Conservation (phyloP, 2,113 vertebrate genomes). For the Puntigrus tetrazona region DNA sequence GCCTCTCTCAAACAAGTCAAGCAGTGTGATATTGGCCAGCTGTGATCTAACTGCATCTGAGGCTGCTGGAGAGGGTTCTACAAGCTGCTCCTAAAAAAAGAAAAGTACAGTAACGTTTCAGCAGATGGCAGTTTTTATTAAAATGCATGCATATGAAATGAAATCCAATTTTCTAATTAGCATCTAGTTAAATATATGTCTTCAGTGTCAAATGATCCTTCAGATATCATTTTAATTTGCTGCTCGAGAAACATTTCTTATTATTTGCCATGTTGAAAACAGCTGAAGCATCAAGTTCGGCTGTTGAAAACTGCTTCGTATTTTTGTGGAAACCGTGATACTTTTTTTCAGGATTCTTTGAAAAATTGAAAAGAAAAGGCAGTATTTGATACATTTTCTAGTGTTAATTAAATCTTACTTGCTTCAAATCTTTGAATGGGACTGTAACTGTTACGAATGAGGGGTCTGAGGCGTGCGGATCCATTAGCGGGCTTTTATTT, state of each 20-base stretch:
- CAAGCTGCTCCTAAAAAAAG: conserved; percentile 8
- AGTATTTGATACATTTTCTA: too few species aligned
- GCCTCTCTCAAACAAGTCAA: not conserved
- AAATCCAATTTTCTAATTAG: not conserved
- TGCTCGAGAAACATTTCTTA: not conserved
- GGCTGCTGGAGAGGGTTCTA: not conserved
- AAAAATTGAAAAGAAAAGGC: too few species aligned
- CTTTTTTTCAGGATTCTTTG: too few species aligned
- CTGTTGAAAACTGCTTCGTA: too few species aligned
- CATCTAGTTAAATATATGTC: not conserved
- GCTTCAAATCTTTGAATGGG: too few species aligned
- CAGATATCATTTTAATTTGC: not conserved
- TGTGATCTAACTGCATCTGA: conserved; percentile 10
- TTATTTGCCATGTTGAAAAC: not conserved
- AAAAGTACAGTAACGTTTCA: not conserved
- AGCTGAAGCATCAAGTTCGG: too few species aligned
- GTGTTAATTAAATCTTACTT: too few species aligned
- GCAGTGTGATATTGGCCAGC: conserved; percentile 2
- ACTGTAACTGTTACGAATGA: too few species aligned
- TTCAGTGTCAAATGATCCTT: not conserved
- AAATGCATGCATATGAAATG: not conserved
- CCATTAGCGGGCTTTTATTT: too few species aligned
- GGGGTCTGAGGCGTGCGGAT: too few species aligned
- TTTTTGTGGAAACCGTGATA: too few species aligned
- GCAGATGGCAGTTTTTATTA: not conserved